These are phyloP conservation scores for Nerophis lumbriciformis DNA, from an alignment of 2,113 vertebrate genomes.

Conservation along the genomic window DNA sequence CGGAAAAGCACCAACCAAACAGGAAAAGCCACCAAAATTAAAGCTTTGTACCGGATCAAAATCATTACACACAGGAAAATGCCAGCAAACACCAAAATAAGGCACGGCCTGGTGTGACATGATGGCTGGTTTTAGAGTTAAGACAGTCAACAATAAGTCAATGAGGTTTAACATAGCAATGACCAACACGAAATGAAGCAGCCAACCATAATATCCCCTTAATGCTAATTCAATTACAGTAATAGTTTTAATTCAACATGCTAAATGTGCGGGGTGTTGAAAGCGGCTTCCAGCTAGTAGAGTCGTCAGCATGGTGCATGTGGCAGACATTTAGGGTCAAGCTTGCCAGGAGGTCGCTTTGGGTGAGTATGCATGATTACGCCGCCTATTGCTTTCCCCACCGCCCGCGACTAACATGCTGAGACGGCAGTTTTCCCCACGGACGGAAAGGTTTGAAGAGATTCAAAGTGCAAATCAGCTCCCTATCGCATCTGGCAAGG, in stretches of 20 bases:
- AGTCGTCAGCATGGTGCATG: conserved; percentile 19
- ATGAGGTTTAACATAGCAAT: background rate
- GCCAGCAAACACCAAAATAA: too few relatives aligned
- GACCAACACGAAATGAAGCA: background rate
- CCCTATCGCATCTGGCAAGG: conserved; percentile 51
- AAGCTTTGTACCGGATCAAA: too few relatives aligned
- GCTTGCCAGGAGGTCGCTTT: conserved; percentile 29
- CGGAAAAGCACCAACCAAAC: too few relatives aligned
- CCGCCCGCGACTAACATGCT: conserved; percentile 53
- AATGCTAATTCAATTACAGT: conserved; percentile 12
- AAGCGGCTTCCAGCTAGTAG: conserved; percentile 15
- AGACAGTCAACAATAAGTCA: background rate
- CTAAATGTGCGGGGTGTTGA: conserved; percentile 8
- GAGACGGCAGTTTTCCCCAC: conserved; percentile 53
- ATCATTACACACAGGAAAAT: too few relatives aligned
- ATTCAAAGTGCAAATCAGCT: conserved; percentile 69
- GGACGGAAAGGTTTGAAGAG: conserved; percentile 58
- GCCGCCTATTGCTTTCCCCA: conserved; percentile 9
- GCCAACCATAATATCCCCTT: background rate
- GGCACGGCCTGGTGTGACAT: too few relatives aligned
- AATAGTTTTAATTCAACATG: conserved; percentile 18
- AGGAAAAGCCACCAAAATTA: too few relatives aligned
- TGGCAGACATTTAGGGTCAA: conserved; percentile 46
- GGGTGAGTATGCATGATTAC: conserved; percentile 38
- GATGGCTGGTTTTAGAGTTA: background rate